These are phyloP conservation scores for Sylvilagus floridanus DNA, from an alignment of 2,797 vertebrate species.

Conservation along the genomic window DNA sequence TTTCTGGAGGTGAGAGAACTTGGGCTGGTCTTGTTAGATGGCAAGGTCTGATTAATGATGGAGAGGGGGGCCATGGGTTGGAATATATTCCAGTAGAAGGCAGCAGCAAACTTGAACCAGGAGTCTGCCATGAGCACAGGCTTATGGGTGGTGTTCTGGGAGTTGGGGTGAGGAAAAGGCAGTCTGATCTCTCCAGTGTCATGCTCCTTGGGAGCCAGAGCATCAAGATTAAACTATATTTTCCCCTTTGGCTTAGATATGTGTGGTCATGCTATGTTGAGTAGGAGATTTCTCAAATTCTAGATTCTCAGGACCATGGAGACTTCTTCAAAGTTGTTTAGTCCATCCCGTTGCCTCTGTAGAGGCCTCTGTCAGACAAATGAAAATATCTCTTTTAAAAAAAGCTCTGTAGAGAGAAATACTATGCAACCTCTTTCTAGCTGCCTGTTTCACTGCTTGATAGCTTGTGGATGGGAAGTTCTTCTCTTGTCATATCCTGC, in stretches of 20 bases:
- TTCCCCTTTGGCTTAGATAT: neutral
- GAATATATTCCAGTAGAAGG: neutral
- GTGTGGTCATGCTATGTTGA: neutral
- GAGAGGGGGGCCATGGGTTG: neutral
- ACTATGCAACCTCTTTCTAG: neutral
- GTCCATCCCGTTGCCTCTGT: neutral
- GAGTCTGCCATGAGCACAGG: neutral
- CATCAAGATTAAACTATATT: neutral
- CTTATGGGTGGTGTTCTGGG: neutral
- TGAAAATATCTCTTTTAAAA: neutral
- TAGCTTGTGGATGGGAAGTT: neutral
- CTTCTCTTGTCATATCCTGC: neutral
- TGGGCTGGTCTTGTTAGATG: neutral
- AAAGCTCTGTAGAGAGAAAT: neutral
- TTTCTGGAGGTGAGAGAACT: neutral
- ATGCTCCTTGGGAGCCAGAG: neutral
- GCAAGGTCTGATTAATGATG: neutral
- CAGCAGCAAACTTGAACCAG: neutral
- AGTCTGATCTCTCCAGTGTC: neutral
- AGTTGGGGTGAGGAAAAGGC: neutral
- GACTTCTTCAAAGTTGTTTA: neutral
- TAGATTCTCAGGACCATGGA: neutral
- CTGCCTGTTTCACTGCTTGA: conserved; percentile 6
- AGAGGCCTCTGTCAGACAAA: neutral
- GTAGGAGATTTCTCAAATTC: neutral